Evolutionary conservation across 1,140 invertebrate genomes (phyloP).

Genomic region (Nasonia longicornis): DNA sequence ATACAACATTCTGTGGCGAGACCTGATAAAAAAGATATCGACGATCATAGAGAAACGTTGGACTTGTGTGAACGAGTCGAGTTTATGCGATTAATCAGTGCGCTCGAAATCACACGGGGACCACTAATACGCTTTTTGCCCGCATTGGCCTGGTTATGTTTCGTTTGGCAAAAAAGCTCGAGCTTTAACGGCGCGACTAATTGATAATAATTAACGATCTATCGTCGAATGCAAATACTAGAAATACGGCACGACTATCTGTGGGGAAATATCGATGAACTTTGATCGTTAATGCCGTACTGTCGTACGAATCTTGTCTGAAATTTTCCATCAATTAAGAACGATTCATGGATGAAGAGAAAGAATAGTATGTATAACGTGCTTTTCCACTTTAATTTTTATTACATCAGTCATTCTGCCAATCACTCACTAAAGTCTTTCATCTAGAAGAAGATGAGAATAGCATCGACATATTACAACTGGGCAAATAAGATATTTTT

Average conservation of each 20-base stretch:
- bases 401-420: neutral
- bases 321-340: no score
- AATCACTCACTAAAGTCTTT: neutral
- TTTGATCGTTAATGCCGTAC: neutral
- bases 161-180: neutral
- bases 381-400: no score
- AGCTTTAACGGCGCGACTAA: neutral
- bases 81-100: neutral
- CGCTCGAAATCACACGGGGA: neutral
- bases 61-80: neutral
- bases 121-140: neutral
- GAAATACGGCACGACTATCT: neutral
- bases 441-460: neutral
- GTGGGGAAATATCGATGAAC: neutral
- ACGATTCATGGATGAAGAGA: no score
- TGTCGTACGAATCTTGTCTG: neutral
- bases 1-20: neutral
- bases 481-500: neutral
- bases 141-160: neutral
- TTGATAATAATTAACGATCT: slow-evolving; percentile 24
- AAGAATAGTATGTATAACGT: no score
- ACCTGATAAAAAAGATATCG: neutral
- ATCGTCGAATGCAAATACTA: neutral
- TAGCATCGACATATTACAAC: neutral
- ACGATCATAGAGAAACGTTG: neutral